Conservation (phyloP, 1,140 invertebrate species). For the Drosophila tropicalis region DNA sequence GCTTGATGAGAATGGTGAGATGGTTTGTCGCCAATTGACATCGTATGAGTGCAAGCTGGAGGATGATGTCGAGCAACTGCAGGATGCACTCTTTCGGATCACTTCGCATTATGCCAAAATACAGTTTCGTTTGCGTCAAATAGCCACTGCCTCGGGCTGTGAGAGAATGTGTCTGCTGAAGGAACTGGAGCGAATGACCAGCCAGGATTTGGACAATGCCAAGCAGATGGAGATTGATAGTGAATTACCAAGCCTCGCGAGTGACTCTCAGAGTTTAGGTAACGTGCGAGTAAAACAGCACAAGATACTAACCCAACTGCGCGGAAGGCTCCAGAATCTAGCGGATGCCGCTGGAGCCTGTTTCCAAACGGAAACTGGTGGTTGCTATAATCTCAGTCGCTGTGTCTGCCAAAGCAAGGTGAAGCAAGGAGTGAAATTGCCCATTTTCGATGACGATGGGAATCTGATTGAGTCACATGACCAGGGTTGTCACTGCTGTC, state of each 20-base stretch:
- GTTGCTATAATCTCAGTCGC: slow-evolving; percentile 9
- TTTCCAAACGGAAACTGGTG: slow-evolving; percentile 27
- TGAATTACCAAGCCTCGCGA: slow-evolving; percentile 33
- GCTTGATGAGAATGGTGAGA: slow-evolving; percentile 14
- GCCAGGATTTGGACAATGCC: slow-evolving; percentile 33
- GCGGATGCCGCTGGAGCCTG: not conserved
- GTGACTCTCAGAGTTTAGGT: slow-evolving; percentile 35
- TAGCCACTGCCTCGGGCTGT: slow-evolving; percentile 34
- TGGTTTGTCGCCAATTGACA: slow-evolving; percentile 50
- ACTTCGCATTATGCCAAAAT: slow-evolving; percentile 67
- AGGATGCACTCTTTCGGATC: slow-evolving; percentile 57
- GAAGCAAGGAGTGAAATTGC: not conserved
- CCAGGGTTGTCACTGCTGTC: slow-evolving; percentile 14
- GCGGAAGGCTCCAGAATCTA: slow-evolving; percentile 33
- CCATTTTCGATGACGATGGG: not conserved
- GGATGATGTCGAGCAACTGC: slow-evolving; percentile 59
- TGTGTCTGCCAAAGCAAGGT: not conserved
- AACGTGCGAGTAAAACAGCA: slow-evolving; percentile 46
- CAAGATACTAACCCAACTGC: slow-evolving; percentile 43
- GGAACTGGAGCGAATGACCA: slow-evolving; percentile 49
- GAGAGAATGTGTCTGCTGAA: slow-evolving; percentile 42
- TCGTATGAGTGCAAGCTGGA: slow-evolving; percentile 59
- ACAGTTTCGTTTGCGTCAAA: slow-evolving; percentile 65
- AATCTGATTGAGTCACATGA: not conserved
- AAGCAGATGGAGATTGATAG: not conserved